Base-by-base conservation (phyloP, 2,113 vertebrate species). In the Eptatretus burgeri region DNA sequence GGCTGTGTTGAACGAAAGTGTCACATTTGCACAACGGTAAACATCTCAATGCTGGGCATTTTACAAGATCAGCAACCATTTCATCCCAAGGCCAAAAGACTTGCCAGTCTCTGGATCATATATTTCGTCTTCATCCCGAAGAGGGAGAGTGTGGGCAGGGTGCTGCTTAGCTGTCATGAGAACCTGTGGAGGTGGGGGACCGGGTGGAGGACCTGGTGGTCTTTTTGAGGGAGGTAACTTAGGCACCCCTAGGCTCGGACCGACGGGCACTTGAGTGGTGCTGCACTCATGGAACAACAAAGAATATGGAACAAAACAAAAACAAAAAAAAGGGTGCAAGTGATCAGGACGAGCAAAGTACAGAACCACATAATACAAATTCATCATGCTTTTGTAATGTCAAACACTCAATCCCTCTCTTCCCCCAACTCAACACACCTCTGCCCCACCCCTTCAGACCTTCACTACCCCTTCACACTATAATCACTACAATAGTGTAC, bases 151-250 rank as follows among this genome's bases (percentile, higher is more conserved):
- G 56, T 11, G 56, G 56, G n/a, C 56, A 13, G 56, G 20, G 10
- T 17, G 56, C 56, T 17, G 56, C n/a, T 20, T 20, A 11, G 56
- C 56, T 60, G 87, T 78, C 50, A 83, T 83, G 20, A 94, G 72
- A 19, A 94, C 81, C 5, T 94, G 87, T 52, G 84, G 82, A 5
- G 91, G 91, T 0, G 89, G 87, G 2, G 85, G 89, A 0, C 89
- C 91, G 5, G 87, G 89, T 1, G 91, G 91, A 41, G 89, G 91
- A 0, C 91, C 89, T 1, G 91, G 91, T 1, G 91, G 91, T 51
- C 95, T 95, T 71, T 80, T 82, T 51, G 87, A 87, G 12, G 85
- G 82, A 62, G 86, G 89, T 65, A 98, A 75, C 52, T 87, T 83
- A 10, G 85, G 88, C 66, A 98, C 77, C 27, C 85, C 83, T 71